These are phyloP conservation scores for Drosophila greeni DNA, from an alignment of 2,888 invertebrate genomes.

Conservation along the genomic window DNA sequence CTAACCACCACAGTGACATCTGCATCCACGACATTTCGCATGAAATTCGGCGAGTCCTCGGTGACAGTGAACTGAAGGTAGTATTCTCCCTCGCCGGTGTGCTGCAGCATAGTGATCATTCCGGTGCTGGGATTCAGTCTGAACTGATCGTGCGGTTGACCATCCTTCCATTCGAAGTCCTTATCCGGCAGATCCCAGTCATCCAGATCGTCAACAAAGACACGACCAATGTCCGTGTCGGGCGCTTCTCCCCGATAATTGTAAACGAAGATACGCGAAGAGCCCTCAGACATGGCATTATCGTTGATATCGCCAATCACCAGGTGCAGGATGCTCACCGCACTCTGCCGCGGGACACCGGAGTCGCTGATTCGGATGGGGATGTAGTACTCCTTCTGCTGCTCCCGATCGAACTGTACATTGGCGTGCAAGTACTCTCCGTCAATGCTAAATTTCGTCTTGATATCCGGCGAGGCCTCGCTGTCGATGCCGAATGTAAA, in stretches of 20 bases:
- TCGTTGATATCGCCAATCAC: conserved; percentile 97
- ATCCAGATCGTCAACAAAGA: conserved; percentile 94
- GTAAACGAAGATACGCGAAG: conserved; percentile 95
- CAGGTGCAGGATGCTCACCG: conserved; percentile 90
- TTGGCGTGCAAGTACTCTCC: conserved; percentile 85
- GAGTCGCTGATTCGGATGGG: conserved; percentile 94
- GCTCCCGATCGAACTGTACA: conserved; percentile 91
- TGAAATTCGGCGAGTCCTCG: conserved; percentile 83
- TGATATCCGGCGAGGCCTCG: conserved; percentile 84
- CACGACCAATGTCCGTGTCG: conserved; percentile 90
- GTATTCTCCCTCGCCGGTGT: conserved; percentile 88
- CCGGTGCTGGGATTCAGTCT: conserved; percentile 87
- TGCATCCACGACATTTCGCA: conserved; percentile 82
- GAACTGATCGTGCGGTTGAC: conserved; percentile 82
- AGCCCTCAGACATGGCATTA: conserved; percentile 91
- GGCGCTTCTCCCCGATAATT: conserved; percentile 93
- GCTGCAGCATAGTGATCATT: conserved; percentile 91
- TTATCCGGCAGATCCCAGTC: conserved; percentile 98
- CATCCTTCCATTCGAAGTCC: conserved; percentile 85
- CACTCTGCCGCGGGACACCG: conserved; percentile 86
- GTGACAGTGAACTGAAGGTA: conserved; percentile 86
- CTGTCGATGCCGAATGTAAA: conserved; percentile 80
- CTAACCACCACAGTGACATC: conserved; percentile 92
- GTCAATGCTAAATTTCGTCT: conserved; percentile 85
- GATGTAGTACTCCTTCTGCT: conserved; percentile 90